Evolutionary conservation across 1,140 invertebrate genomes (phyloP).

Genomic region (Trichoplusia ni): DNA sequence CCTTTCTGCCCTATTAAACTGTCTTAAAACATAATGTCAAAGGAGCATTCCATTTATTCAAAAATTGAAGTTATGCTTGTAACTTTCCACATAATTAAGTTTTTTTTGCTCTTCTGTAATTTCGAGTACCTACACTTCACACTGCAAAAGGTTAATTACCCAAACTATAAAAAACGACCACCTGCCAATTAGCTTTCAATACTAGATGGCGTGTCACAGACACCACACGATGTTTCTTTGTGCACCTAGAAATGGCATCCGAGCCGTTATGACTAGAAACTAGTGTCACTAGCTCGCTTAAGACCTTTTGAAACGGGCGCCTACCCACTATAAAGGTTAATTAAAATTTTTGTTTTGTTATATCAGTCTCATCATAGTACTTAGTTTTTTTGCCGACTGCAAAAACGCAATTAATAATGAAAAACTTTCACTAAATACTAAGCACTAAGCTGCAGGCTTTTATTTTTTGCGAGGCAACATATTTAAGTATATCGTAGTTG

Average conservation of each 20-base stretch:
- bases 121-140: constrained; percentile 27
- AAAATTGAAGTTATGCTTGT: constrained; percentile 17
- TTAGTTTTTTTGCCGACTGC: constrained; percentile 4
- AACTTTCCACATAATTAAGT: constrained; percentile 19
- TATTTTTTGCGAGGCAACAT: not conserved
- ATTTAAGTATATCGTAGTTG: not conserved
- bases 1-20: constrained; percentile 5
- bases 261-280: constrained; percentile 23
- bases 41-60: constrained; percentile 16
- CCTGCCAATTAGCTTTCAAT: constrained; percentile 36
- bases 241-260: constrained; percentile 21
- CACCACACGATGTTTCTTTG: constrained; percentile 22
- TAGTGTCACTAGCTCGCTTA: constrained; percentile 15
- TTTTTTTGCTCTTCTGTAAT: constrained; percentile 11
- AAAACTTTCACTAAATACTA: not conserved
- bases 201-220: constrained; percentile 29
- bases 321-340: constrained; percentile 13
- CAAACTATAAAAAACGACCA: constrained; percentile 29
- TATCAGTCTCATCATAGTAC: constrained; percentile 13
- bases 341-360: constrained; percentile 21
- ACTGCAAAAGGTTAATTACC: constrained; percentile 35
- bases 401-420: not conserved
- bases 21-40: constrained; percentile 1
- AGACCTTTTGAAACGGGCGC: not conserved
- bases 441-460: not conserved